A percentile compares a stretch with the other conserved stretches of the same genome.
Evolutionary conservation across 2,113 vertebrate species (phyloP).

Genomic region (Thymallus thymallus): DNA sequence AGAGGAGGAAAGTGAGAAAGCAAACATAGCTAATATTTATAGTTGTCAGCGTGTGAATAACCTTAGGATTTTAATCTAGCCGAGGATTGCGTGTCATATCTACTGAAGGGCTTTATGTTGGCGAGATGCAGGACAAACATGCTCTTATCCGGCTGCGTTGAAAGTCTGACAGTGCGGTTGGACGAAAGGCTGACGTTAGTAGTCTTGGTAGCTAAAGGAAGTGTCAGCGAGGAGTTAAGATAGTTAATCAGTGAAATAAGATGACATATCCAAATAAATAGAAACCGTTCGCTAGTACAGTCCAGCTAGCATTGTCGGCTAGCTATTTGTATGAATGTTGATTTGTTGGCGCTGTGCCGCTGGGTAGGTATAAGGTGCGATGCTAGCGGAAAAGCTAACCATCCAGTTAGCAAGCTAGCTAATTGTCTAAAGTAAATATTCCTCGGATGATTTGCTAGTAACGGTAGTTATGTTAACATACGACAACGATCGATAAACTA

Average conservation of each 20-base stretch:
- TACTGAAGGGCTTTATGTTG: slow-evolving; percentile 2
- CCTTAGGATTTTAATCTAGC: slow-evolving; percentile 12
- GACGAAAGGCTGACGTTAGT: background rate
- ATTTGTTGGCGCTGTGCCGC: background rate
- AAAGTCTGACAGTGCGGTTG: slow-evolving; percentile 50
- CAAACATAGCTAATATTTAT: slow-evolving; percentile 64
- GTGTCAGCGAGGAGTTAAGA: too few species aligned
- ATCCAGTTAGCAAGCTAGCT: too few species aligned
- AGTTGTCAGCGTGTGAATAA: slow-evolving; percentile 23
- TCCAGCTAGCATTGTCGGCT: slow-evolving; percentile 34
- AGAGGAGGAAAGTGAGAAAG: slow-evolving; percentile 69
- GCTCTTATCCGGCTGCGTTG: slow-evolving; percentile 44
- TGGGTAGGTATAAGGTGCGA: slow-evolving; percentile 29
- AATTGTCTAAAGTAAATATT: too few species aligned
- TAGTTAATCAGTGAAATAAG: background rate
- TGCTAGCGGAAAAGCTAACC: too few species aligned
- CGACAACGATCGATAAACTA: too few species aligned
- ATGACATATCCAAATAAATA: background rate
- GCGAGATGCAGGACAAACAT: slow-evolving; percentile 22
- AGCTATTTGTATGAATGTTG: background rate
- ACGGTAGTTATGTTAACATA: too few species aligned
- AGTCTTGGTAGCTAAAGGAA: background rate
- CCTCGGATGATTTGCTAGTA: too few species aligned
- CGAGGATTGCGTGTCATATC: background rate
- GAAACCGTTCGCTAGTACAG: background rate